These are phyloP conservation scores for Austrolebias charrua DNA, from an alignment of 2,797 vertebrate genomes.

Conservation along the genomic window DNA sequence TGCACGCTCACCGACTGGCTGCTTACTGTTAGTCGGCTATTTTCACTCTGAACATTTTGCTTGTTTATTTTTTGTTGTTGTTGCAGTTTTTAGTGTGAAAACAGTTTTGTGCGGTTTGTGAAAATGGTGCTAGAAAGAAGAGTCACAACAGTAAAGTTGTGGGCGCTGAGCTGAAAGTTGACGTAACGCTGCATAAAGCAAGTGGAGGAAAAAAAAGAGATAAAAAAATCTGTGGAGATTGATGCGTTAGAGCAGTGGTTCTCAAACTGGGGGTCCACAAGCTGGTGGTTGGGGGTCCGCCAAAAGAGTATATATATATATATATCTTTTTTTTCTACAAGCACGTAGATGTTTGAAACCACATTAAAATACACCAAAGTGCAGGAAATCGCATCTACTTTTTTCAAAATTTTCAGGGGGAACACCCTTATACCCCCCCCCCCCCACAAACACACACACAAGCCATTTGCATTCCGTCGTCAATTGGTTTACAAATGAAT, in stretches of 20 bases:
- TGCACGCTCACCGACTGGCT: background rate
- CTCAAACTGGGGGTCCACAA: no score
- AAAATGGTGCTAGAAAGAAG: background rate
- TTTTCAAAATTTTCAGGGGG: no score
- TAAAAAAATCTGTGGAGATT: background rate
- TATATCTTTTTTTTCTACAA: no score
- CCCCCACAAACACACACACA: no score
- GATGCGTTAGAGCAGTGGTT: background rate
- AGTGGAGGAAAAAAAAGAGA: background rate
- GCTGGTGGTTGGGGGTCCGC: no score
- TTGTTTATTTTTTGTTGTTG: background rate
- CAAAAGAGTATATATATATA: no score
- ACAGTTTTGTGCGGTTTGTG: background rate
- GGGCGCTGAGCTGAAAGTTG: background rate
- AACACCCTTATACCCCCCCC: no score
- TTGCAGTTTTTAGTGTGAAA: background rate
- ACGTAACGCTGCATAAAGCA: background rate
- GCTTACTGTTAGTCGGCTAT: background rate
- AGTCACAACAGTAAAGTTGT: conserved; percentile 8
- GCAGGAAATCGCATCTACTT: no score
- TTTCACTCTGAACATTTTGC: background rate
- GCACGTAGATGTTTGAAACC: no score
- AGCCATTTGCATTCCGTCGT: no score
- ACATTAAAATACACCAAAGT: no score
- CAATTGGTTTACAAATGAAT: no score